Percentiles rank a stretch among this genome's conserved stretches.
Evolutionary conservation across 2,797 vertebrate species (phyloP).

Genomic region (Lepus oiostolus): DNA sequence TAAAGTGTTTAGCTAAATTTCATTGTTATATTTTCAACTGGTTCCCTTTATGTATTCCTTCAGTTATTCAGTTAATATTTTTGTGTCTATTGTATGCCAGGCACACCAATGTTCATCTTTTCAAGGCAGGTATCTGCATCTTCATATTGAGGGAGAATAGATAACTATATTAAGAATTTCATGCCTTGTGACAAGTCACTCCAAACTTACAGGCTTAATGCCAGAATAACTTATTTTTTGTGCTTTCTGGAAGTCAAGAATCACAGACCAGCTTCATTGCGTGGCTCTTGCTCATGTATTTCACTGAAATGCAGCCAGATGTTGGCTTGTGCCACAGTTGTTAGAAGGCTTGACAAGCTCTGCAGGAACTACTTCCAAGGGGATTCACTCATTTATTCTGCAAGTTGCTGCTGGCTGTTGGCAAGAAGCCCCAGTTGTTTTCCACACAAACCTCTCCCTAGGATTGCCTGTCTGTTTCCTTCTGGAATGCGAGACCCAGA

Average conservation of each 20-base stretch:
- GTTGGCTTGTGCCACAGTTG: not conserved
- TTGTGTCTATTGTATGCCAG: not conserved
- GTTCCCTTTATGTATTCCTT: not conserved
- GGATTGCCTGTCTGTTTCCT: not conserved
- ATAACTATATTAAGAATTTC: not conserved
- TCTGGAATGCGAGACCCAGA: not conserved
- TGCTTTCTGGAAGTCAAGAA: not conserved
- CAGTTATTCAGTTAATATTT: not conserved
- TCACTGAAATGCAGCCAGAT: not conserved
- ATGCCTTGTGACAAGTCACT: not conserved
- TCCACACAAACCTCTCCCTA: not conserved
- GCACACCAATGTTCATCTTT: not conserved
- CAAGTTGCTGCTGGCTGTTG: not conserved
- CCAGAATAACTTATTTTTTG: not conserved
- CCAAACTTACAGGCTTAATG: not conserved
- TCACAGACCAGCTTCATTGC: not conserved
- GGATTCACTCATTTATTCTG: no score
- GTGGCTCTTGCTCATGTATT: not conserved
- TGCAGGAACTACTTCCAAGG: not conserved
- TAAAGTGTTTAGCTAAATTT: slow-evolving; percentile 25
- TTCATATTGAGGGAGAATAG: not conserved
- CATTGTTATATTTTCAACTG: slow-evolving; percentile 1
- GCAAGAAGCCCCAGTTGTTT: not conserved
- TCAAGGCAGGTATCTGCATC: not conserved
- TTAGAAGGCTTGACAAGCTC: not conserved